These are phyloP conservation scores for Asobara japonica DNA, from an alignment of 1,140 invertebrate species.

Conservation along the genomic window DNA sequence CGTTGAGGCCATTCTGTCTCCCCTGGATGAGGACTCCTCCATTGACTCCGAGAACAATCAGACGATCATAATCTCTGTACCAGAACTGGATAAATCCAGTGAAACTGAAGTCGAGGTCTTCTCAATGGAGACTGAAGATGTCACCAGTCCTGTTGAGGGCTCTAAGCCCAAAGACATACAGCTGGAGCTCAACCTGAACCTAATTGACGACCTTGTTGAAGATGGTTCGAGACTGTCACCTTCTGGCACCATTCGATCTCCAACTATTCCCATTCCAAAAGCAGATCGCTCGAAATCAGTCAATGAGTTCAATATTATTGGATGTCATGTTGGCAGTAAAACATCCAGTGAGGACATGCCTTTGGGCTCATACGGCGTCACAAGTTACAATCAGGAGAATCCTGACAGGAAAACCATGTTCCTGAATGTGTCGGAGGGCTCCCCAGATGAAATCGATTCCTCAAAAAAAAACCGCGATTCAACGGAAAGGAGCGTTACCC, in stretches of 20 bases:
- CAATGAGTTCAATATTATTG: conserved; percentile 70
- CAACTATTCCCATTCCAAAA: conserved; percentile 71
- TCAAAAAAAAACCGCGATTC: conserved; percentile 33
- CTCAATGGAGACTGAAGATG: conserved; percentile 70
- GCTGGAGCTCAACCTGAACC: conserved; percentile 51
- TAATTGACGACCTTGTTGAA: conserved; percentile 54
- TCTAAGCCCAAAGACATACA: conserved; percentile 43
- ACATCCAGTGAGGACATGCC: conserved; percentile 60
- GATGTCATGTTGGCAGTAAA: conserved; percentile 71
- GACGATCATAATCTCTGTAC: conserved; percentile 16
- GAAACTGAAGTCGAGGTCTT: conserved; percentile 64
- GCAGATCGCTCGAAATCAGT: conserved; percentile 58
- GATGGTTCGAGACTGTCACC: conserved; percentile 49
- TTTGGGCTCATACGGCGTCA: conserved; percentile 40
- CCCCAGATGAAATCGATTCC: neutral
- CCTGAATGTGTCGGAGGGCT: neutral
- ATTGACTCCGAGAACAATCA: conserved; percentile 64
- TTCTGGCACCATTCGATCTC: conserved; percentile 61
- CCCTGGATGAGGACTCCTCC: conserved; percentile 74
- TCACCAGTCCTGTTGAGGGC: conserved; percentile 40
- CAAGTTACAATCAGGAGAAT: too few species aligned
- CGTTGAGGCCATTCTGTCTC: conserved; percentile 70
- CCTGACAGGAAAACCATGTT: conserved; percentile 27
- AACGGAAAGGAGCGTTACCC: too few species aligned
- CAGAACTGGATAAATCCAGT: conserved; percentile 26